Evolutionary conservation across 2,888 invertebrate species (phyloP).

Genomic region (Heliconius ethilla): DNA sequence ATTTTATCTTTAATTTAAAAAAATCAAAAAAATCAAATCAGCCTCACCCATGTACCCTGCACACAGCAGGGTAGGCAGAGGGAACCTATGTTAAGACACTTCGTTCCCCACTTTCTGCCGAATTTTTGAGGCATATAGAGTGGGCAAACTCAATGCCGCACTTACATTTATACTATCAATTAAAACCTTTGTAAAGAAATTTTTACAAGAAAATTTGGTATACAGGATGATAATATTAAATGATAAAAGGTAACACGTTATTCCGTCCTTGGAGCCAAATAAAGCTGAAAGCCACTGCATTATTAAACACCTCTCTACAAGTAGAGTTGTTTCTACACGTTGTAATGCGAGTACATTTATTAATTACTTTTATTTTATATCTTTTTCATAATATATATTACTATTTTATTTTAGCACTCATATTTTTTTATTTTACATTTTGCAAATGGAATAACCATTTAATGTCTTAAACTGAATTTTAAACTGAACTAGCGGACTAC

Average conservation of each 20-base stretch:
- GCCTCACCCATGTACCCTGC: too few relatives aligned
- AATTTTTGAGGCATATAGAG: neutral
- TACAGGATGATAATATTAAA: neutral
- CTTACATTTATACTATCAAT: too few relatives aligned
- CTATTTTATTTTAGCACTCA: too few relatives aligned
- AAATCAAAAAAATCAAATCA: too few relatives aligned
- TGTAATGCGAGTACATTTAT: neutral
- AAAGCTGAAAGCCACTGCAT: conserved; percentile 29
- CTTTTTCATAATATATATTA: too few relatives aligned
- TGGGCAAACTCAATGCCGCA: neutral
- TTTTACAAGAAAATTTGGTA: neutral
- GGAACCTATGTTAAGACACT: neutral
- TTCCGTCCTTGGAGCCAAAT: conserved; percentile 20
- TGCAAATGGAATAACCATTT: too few relatives aligned
- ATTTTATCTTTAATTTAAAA: too few relatives aligned
- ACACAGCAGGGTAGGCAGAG: neutral
- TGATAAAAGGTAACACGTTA: conserved; percentile 18
- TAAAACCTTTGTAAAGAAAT: too few relatives aligned
- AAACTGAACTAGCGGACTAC: too few relatives aligned
- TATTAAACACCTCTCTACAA: conserved; percentile 24
- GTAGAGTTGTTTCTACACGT: neutral
- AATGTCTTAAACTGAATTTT: too few relatives aligned
- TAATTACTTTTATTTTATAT: too few relatives aligned
- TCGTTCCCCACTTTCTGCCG: neutral
- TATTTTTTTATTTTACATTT: too few relatives aligned